Base-by-base conservation (phyloP, 2,113 vertebrate species). In the Buteo buteo region DNA sequence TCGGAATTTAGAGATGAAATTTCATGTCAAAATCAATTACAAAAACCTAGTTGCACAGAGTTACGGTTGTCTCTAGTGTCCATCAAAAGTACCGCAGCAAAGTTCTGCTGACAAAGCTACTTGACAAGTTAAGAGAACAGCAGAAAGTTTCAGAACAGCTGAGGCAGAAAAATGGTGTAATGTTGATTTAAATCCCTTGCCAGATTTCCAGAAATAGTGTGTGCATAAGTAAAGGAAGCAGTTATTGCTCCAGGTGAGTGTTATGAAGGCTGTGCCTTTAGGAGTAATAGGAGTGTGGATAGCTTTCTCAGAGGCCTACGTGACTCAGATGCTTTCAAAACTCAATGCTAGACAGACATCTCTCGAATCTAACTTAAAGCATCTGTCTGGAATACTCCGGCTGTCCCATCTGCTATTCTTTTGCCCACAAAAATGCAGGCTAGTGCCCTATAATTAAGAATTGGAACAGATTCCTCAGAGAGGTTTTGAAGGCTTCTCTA, bases 41-140 rank as follows among this genome's bases (percentile, higher is more conserved):
- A 82, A 26, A 86, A 80, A 36, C 71, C 47, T 45, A 52, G 69
- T 66, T 93, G 84, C 94, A 49, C 34, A 3, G 62, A 82, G 86
- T 87, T 84, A 42, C 0, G 1, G 21, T 64, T 85, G 85, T 93
- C 91, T 89, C 85, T 62, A 29, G 84, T 81, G 86, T 81, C 94
- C 44, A 8, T 95, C 97, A 92, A 50, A 95, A 95, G 83, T 42
- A 73, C 57, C 0, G 2, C 66, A 65, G 88, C 16, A 3, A 40
- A 65, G 80, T 70, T 95, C 79, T 95, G 96, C 95, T 97, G 96
- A 96, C 16, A 0, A 70, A 94, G 94, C 86, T 65, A 20, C 91
- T 82, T 80, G 94, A 44, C 82, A 40, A 79, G 73, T 91, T 93
- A 13, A 62, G 82, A 88, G 82, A 94, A 50, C 34, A 74, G 72